Evolutionary conservation across 23 tunicate species (phyloP).

Genomic region (Ascidia mentula): DNA sequence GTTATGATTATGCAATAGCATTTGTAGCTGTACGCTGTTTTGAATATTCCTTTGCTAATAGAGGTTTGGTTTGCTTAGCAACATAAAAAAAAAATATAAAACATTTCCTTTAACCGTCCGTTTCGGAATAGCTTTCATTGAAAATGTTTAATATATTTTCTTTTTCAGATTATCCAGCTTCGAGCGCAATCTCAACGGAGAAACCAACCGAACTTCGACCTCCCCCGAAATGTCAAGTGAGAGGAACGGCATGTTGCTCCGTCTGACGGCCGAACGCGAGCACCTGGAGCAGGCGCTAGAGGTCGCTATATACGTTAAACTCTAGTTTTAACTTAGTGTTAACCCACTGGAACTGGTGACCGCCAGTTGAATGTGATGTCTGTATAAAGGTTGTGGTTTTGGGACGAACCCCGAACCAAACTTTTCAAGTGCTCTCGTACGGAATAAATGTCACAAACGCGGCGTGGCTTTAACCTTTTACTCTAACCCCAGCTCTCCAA

Average conservation of each 20-base stretch:
- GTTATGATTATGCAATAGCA: too few species aligned
- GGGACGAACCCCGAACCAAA: neutral
- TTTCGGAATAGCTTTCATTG: too few species aligned
- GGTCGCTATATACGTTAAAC: slow-evolving; percentile 4
- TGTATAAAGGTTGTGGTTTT: neutral
- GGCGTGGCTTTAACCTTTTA: neutral
- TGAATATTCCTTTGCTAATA: too few species aligned
- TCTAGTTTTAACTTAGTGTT: too few species aligned
- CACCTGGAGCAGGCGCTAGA: neutral
- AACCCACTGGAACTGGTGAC: neutral
- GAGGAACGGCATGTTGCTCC: neutral
- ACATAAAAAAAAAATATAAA: too few species aligned
- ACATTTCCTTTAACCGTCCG: too few species aligned
- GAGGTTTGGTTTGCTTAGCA: too few species aligned
- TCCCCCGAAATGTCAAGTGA: neutral
- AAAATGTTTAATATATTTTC: too few species aligned
- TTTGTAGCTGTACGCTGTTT: too few species aligned
- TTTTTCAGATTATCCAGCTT: neutral
- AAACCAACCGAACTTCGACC: neutral
- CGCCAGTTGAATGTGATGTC: too few species aligned
- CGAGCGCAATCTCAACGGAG: neutral
- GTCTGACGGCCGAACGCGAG: neutral
- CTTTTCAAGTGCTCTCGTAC: neutral
- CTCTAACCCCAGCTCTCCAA: too few species aligned
- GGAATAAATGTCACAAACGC: neutral